Evolutionary conservation across 2,888 invertebrate species (phyloP), one percentile per base, ranked within the genome.

Genomic region (Endotricha flammealis): DNA sequence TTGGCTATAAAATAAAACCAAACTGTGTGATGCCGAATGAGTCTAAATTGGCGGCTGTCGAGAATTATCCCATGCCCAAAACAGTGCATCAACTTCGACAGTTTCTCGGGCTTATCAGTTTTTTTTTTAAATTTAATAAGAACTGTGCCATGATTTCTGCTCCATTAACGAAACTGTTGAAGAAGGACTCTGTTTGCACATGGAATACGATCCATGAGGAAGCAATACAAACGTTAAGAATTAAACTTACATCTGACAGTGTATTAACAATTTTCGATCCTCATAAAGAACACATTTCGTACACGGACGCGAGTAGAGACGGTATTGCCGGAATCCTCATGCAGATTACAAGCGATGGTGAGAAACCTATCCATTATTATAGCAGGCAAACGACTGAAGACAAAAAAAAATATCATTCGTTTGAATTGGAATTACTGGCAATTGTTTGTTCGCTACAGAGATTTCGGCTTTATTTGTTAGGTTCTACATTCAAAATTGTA

Each of bases 361-460:
- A 48, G 33, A 50, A 50, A 27, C 63, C 55, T 56, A 2, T 56
- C 44, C 1, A 71, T 54, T 55, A 39, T 34, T 63, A 48, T 27
- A 69, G 65, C 31, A 40, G 64, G 20, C 58, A 60, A 36, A 59
- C 70, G 0, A 61, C 59, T 0, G 42, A 38, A 0, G 52, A 61
- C 0, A 71, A 75, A 47, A 37, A 46, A 7, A 57, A 50, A 12
- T 73, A 68, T 36, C 58, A 62, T 9, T 59, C 59, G 0, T 60
- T 64, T 13, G 72, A 80, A 32, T 36, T 66, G 7, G 72, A 75
- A 36, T 41, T 56, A 0, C 40, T 76, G 16, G 73, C 74, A 0
- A 46, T 72, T 0, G 57, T 71, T 0, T 56, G 48, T 20, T 11
- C 38, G 1, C 31, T 44, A 2, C 33, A 56, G 22, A 53, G 57